Evolutionary conservation across 2,113 vertebrate species (phyloP), one percentile per base, ranked within the genome.

Genomic region (Leucosticte australis): DNA sequence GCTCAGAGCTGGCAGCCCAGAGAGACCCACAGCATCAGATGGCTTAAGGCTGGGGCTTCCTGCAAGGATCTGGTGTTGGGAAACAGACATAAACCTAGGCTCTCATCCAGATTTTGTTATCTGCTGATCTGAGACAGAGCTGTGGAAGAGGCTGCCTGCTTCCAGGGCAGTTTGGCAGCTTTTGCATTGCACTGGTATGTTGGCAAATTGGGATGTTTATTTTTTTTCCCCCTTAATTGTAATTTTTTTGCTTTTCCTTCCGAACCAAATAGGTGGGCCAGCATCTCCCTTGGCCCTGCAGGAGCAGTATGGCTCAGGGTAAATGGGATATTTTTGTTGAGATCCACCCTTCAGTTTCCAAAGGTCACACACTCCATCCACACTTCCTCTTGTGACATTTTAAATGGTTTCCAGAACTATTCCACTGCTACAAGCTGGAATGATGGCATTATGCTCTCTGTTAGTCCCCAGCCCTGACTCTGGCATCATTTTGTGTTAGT

Each of bases 401-500:
- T 49, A 90, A 92, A 79, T 79, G 70, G 65, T 92, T 97, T 94
- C 95, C 90, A 84, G 91, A 95, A 62, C 55, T 91, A 39, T 86
- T 87, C 60, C 1, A 2, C 79, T 86, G 80, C 89, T 73, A 6
- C 2, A 13, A 75, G 41, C 88, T 83, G 88, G 56, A 92, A 90
- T 42, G 83, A 78, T 87, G 84, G 92, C 90, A 87, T 37, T 4
- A 1, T 28, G 26, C 55, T 86, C 59, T 64, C 64, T 70, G 35
- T 46, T 90, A 57, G 57, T 69, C 52, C 46, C 41, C 11, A 37
- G 19, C 50, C 63, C 71, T 56, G 79, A 27, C 60, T 92, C 77
- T 64, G 68, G n/a, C 69, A 60, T 93, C 22, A 3, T 91, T 92
- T 90, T 81, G n/a, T 83, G 47, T 88, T 91, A 80, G 30, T 41